A percentile compares a stretch with the other conserved stretches of the same genome.
Conservation (phyloP, 2,888 invertebrate species). For the Schrankia costaestrigalis region DNA sequence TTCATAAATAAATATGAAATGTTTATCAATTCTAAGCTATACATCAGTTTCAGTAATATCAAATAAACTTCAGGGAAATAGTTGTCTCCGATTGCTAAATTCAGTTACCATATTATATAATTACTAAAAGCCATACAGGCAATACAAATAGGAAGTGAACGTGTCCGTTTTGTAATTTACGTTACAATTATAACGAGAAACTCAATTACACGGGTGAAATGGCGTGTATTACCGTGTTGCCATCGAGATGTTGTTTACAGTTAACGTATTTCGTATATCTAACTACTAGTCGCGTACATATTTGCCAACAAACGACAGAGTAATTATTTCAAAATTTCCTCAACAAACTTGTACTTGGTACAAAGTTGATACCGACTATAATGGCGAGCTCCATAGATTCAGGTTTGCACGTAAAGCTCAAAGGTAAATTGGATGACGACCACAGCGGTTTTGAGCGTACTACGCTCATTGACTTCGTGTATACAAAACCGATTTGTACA, state of each 20-base stretch:
- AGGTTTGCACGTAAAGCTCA: conserved; percentile 48
- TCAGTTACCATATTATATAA: too few relatives aligned
- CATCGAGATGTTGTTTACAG: conserved; percentile 1
- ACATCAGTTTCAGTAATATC: too few relatives aligned
- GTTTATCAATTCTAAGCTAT: too few relatives aligned
- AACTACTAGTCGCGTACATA: conserved; percentile 9
- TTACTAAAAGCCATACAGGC: too few relatives aligned
- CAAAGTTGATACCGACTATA: conserved; percentile 28
- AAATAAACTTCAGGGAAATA: too few relatives aligned
- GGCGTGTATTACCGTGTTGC: too few relatives aligned
- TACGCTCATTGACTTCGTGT: conserved; percentile 41
- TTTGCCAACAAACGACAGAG: conserved; percentile 19
- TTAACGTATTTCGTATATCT: conserved; percentile 6
- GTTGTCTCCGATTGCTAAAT: too few relatives aligned
- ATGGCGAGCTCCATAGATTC: conserved; percentile 36
- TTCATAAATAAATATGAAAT: too few relatives aligned
- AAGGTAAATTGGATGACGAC: conserved; percentile 68
- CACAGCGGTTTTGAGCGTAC: conserved; percentile 48
- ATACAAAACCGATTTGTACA: conserved; percentile 35
- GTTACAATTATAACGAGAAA: neutral
- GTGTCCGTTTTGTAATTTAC: too few relatives aligned
- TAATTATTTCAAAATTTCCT: conserved; percentile 33
- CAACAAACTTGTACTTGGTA: conserved; percentile 21
- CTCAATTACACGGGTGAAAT: neutral
- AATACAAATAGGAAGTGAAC: too few relatives aligned